Evolutionary conservation across 2,113 vertebrate genomes (phyloP), one percentile per base, ranked within the genome.

Genomic region (Dicaeum eximium): DNA sequence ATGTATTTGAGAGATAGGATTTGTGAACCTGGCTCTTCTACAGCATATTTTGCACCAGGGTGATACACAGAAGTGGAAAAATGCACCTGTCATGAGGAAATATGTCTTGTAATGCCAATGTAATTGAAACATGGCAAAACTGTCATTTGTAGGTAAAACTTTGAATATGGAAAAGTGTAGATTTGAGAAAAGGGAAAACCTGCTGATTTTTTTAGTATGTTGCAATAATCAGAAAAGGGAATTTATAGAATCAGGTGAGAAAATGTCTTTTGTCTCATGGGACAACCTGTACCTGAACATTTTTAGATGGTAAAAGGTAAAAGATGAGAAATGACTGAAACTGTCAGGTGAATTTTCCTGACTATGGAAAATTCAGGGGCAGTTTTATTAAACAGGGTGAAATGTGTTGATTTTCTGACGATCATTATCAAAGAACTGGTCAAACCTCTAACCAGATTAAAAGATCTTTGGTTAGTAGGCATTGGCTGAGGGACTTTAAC

Each of bases 101-200:
- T 8, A 6, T 13, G 5, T 65, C 42, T 69, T 2, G 1, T 48
- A 45, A 72, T 12, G 42, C 20, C 3, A 7, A 0, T 27, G 24
- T 42, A 66, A 48, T 21, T 65, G 42, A 77, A 84, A 87, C 40
- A 33, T 1, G 13, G 7, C 25, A 85, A 35, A 93, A 35, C 27
- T 50, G 10, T 89, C 15, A 18, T 38, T 89, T 64, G 13, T 44
- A 38, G 42, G 16, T 60, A 58, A 86, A 92, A 47, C 3, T 86
- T 67, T 13, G 21, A 10, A 3, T 44, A 9, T 50, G 8, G 42
- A 50, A 80, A 82, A 69, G 6, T 2, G 1, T n/a, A 57, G 42
- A 67, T 81, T 45, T 37, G 57, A 48, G 38, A 60, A n/a, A 3
- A 5, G 48, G 53, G 19, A 10, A 77, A 72, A 45, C 18, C 13